These are phyloP conservation scores for Drosophila willistoni DNA, from an alignment of 1,140 invertebrate genomes.

Conservation along the genomic window DNA sequence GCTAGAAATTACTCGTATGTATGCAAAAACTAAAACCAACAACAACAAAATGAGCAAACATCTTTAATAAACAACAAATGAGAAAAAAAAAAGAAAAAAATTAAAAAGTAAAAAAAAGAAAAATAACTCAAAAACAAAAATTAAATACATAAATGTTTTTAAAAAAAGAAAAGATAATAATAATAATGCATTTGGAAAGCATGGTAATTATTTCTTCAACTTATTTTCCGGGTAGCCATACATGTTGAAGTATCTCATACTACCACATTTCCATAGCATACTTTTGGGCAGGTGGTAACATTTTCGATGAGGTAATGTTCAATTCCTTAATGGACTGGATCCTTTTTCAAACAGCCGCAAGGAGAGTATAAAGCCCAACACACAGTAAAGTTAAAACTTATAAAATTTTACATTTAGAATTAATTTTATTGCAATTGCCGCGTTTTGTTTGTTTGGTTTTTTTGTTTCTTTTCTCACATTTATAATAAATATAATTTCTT, in stretches of 20 bases:
- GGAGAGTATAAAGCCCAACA: too few relatives aligned
- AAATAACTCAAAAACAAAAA: slow-evolving; percentile 29
- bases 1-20: slow-evolving; percentile 37
- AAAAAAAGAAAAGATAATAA: slow-evolving; percentile 28
- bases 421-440: slow-evolving; percentile 61
- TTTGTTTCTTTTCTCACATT: slow-evolving; percentile 36
- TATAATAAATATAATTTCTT: slow-evolving; percentile 60
- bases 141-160: slow-evolving; percentile 49
- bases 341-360: too few relatives aligned
- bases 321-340: too few relatives aligned
- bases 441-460: slow-evolving; percentile 11
- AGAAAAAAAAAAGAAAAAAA: slow-evolving; percentile 24
- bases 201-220: neutral
- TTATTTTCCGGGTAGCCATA: too few relatives aligned
- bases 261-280: too few relatives aligned
- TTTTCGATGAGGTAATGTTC: too few relatives aligned
- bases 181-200: neutral
- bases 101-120: slow-evolving; percentile 10
- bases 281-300: too few relatives aligned
- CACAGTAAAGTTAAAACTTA: neutral
- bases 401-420: slow-evolving; percentile 44
- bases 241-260: too few relatives aligned
- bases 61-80: slow-evolving; percentile 25
- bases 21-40: slow-evolving; percentile 28
- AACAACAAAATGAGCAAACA: slow-evolving; percentile 20